Percentiles rank a stretch among this genome's conserved stretches.
Evolutionary conservation across 2,888 invertebrate species (phyloP).

Genomic region (Chesias legatella): DNA sequence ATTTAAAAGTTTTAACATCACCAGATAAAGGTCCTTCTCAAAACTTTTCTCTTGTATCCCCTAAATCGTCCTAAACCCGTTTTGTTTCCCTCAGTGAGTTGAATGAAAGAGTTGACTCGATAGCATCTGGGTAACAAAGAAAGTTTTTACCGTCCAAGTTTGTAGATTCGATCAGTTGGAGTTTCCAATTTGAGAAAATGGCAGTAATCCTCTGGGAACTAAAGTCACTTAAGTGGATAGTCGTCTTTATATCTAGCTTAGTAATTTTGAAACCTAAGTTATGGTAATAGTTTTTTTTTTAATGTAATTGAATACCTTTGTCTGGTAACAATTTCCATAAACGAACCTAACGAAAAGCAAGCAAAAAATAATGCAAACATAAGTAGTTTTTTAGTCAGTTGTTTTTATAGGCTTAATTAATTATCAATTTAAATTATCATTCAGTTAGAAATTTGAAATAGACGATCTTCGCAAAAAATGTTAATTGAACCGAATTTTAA

Average conservation of each 20-base stretch:
- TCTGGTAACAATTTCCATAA: too few relatives aligned
- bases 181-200: conserved; percentile 71
- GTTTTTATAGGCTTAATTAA: too few relatives aligned
- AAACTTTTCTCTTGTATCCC: conserved; percentile 11
- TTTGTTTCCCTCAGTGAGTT: conserved; percentile 39
- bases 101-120: conserved; percentile 64
- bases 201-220: conserved; percentile 56
- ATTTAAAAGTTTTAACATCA: conserved; percentile 17
- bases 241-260: conserved; percentile 14
- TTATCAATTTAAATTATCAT: background rate
- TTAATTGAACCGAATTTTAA: background rate
- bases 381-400: too few relatives aligned
- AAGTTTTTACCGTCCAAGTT: conserved; percentile 76
- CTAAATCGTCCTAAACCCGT: conserved; percentile 31
- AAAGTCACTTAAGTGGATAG: conserved; percentile 29
- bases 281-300: too few relatives aligned
- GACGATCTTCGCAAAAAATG: background rate
- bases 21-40: conserved; percentile 13
- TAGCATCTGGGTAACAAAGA: conserved; percentile 74
- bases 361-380: too few relatives aligned
- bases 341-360: too few relatives aligned
- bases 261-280: background rate
- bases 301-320: too few relatives aligned
- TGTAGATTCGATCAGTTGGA: conserved; percentile 61
- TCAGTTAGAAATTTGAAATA: background rate